Conservation (phyloP, 2,888 invertebrate genomes). For the Blomia tropicalis region DNA sequence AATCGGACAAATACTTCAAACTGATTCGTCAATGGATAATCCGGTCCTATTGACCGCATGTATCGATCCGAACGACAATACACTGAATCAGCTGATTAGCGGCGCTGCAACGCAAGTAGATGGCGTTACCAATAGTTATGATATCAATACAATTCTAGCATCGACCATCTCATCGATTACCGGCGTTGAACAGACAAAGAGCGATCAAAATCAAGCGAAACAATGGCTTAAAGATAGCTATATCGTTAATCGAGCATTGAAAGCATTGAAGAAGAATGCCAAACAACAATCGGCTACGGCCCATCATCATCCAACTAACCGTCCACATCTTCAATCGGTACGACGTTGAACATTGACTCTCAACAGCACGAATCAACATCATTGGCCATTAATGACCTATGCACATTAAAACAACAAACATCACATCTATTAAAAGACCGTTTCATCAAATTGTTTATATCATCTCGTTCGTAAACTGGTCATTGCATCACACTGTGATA, state of each 20-base stretch:
- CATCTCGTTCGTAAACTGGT: constrained; percentile 7
- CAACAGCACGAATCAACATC: no score
- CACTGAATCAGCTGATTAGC: background rate
- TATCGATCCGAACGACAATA: background rate
- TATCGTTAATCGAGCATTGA: constrained; percentile 20
- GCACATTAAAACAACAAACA: no score
- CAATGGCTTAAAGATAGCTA: constrained; percentile 22
- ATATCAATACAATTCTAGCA: constrained; percentile 20
- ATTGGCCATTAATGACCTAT: background rate
- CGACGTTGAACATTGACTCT: background rate
- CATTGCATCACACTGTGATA: constrained; percentile 19
- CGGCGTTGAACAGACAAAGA: background rate
- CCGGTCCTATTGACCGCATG: background rate
- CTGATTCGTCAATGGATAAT: background rate
- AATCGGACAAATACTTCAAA: background rate
- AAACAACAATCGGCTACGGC: constrained; percentile 7
- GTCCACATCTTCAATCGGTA: background rate
- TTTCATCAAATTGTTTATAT: no score
- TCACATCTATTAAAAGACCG: no score
- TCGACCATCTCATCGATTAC: background rate
- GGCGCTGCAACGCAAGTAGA: background rate
- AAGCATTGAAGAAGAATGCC: constrained; percentile 22
- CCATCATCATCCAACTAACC: background rate
- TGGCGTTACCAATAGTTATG: background rate
- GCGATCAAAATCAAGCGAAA: constrained; percentile 19